These are phyloP conservation scores for Mythimna loreyi DNA, from an alignment of 2,888 invertebrate species.

Conservation along the genomic window DNA sequence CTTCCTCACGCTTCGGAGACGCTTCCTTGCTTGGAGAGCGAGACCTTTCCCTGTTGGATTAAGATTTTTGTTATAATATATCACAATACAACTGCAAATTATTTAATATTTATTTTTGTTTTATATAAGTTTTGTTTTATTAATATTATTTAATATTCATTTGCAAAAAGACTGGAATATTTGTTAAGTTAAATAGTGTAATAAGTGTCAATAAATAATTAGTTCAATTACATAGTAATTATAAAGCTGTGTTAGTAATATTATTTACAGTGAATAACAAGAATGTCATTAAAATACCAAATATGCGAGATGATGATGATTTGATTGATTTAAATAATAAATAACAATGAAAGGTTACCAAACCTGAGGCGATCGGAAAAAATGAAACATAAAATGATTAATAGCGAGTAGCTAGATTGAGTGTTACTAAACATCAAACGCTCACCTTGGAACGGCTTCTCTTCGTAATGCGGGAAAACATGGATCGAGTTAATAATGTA, in stretches of 20 bases:
- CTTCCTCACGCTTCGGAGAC: conserved; percentile 85
- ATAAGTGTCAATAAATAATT: not conserved
- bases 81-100: not conserved
- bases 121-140: not conserved
- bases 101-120: too few species aligned
- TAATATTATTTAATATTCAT: too few species aligned
- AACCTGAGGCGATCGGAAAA: conserved; percentile 31
- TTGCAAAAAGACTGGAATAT: not conserved
- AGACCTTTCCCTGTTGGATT: conserved; percentile 91
- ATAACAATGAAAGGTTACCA: conserved; percentile 32
- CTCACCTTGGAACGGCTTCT: conserved; percentile 80
- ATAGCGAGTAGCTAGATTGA: conserved; percentile 38
- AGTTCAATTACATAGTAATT: not conserved
- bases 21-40: conserved; percentile 93
- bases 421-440: conserved; percentile 58
- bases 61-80: conserved; percentile 14
- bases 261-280: conserved; percentile 21
- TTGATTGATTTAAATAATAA: conserved; percentile 19
- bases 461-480: conserved; percentile 83
- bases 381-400: conserved; percentile 28
- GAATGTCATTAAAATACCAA: not conserved
- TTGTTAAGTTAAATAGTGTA: conserved; percentile 6
- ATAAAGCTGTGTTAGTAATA: conserved; percentile 9
- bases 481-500: conserved; percentile 75
- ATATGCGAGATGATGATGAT: conserved; percentile 2